phyloP scores from a whole-genome alignment of 2,797 vertebrate genomes.

The Oryzias dopingdopingensis region DNA sequence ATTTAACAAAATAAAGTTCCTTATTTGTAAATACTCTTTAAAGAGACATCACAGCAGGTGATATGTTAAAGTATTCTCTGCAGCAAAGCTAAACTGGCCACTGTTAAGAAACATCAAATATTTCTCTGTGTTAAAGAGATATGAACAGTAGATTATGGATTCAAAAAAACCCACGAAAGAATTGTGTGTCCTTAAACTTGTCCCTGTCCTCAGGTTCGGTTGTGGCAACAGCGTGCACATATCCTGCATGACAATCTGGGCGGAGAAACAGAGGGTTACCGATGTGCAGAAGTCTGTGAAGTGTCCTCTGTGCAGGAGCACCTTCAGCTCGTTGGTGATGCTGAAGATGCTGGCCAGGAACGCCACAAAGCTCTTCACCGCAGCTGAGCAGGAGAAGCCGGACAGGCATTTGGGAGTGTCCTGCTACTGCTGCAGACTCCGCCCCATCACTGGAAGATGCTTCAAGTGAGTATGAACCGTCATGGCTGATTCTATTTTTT shows the following conservation, averaged over 20 bases:
- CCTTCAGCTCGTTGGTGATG: slow-evolving; percentile 59
- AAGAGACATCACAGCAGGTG: too few species aligned
- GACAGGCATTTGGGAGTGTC: slow-evolving; percentile 75
- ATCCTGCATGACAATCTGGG: slow-evolving; percentile 77
- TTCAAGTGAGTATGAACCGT: slow-evolving; percentile 69
- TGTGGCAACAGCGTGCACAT: slow-evolving; percentile 80
- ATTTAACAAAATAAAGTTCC: too few species aligned
- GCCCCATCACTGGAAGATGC: slow-evolving; percentile 68
- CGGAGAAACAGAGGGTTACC: slow-evolving; percentile 56
- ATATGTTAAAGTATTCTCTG: too few species aligned
- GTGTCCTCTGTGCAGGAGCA: slow-evolving; percentile 77
- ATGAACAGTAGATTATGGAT: too few species aligned
- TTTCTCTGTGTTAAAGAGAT: too few species aligned
- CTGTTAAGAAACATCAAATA: too few species aligned
- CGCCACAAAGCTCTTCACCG: slow-evolving; percentile 52
- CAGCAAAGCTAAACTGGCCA: too few species aligned
- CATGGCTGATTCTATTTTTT: too few species aligned
- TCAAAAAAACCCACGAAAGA: too few species aligned
- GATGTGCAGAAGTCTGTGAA: slow-evolving; percentile 54
- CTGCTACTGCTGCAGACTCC: slow-evolving; percentile 67
- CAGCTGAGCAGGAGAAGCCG: slow-evolving; percentile 67
- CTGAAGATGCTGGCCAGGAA: slow-evolving; percentile 74
- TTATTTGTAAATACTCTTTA: too few species aligned
- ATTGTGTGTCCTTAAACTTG: not conserved
- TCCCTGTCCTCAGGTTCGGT: slow-evolving; percentile 63